A percentile compares a stretch with the other conserved stretches of the same genome.
Evolutionary conservation across 2,113 vertebrate genomes (phyloP).

Genomic region (Chroicocephalus ridibundus): DNA sequence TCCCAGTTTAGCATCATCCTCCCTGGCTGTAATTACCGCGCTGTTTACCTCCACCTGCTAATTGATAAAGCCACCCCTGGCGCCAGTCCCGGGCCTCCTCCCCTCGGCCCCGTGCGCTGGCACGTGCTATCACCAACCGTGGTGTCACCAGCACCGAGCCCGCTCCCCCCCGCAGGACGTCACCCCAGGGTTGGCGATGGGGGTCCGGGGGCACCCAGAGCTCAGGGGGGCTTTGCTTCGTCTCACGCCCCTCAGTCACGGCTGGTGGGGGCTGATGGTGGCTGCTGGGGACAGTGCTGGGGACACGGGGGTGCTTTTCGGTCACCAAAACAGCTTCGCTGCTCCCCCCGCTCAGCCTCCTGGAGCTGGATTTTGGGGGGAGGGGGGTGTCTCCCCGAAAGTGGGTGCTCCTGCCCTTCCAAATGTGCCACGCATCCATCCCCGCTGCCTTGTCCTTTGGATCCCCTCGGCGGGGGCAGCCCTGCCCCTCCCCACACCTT

Average conservation of each 20-base stretch:
- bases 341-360: neutral
- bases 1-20: slow-evolving; percentile 67
- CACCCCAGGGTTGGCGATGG: accelerated
- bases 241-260: accelerated
- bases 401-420: neutral
- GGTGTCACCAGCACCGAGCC: accelerated
- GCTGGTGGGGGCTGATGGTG: neutral
- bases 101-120: neutral
- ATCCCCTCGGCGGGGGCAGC: accelerated
- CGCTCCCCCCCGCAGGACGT: accelerated
- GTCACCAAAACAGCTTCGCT: neutral
- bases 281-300: neutral
- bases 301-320: accelerated
- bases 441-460: neutral
- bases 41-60: slow-evolving; percentile 66
- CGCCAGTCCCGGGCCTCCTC: neutral
- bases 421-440: accelerated
- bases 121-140: neutral
- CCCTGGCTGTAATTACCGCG: slow-evolving; percentile 40
- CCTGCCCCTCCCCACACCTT: accelerated
- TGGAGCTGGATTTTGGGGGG: too few species aligned
- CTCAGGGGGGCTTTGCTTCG: neutral
- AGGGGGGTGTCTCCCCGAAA: neutral
- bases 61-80: slow-evolving; percentile 57
- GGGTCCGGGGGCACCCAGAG: neutral